Base-by-base conservation (phyloP, 2,888 invertebrate species). In the Acanthopleura granulata region DNA sequence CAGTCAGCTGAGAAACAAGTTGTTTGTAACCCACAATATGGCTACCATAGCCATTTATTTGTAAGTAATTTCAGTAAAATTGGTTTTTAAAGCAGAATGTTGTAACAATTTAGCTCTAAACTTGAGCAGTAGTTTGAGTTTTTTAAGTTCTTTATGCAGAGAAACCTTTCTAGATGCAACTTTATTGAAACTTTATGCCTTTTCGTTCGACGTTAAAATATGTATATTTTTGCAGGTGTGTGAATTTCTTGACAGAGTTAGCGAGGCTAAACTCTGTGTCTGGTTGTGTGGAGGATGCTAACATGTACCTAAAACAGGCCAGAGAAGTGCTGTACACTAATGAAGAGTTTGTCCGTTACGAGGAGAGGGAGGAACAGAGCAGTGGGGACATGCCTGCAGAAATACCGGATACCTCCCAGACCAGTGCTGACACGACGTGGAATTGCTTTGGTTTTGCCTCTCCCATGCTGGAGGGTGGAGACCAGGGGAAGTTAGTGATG, bases 181-280 rank as follows among this genome's bases (percentile, higher is more conserved):
- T 40, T 12, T 40, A 1, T n/a, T 0, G 72, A 69, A 72, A 49
- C 16, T 49, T 16, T 40, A 40, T 40, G 6, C 30, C 6, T 49
- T 70, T 29, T 61, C 16, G 16, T 27, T 57, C 49, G n/a, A 61
- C 72, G n/a, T n/a, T n/a, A n/a, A 51, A 62, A 25, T 73, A 57
- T 62, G 61, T 62, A 25, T 73, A n/a, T n/a, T n/a, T 50, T 61
- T 79, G 6, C 75, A 85, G 85, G 85, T 79, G 80, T 62, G 77
- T 79, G 49, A 77, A 79, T 72, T 85, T 83, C 74, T 72, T 81
- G 62, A 74, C 80, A 70, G 82, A 82, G 74, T 73, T 81, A 62
- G 75, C 79, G 0, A 76, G 77, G 40, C 75, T 81, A 25, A 77
- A 80, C 49, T 74, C 51, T n/a, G 40, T 80, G 30, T 66, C 80